phyloP scores from a whole-genome alignment of 2,797 vertebrate genomes.

The Hylomyscus alleni region DNA sequence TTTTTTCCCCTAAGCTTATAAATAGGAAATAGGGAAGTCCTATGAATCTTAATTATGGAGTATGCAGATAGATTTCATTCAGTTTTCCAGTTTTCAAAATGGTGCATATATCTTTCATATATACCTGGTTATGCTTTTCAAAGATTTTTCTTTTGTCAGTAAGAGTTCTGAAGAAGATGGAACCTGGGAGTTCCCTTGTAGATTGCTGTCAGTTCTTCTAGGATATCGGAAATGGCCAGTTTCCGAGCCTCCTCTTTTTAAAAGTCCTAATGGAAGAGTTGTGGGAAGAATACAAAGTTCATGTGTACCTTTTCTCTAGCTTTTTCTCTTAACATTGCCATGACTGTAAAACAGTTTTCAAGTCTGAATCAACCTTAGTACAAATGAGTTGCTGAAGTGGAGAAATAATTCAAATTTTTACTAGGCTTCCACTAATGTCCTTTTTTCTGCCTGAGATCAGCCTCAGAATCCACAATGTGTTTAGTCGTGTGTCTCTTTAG shows the following conservation, averaged over 20 bases:
- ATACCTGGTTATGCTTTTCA: neutral
- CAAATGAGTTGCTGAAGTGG: neutral
- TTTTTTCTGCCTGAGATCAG: neutral
- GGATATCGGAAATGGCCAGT: neutral
- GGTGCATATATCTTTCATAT: neutral
- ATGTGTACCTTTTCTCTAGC: neutral
- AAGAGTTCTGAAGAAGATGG: neutral
- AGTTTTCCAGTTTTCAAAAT: neutral
- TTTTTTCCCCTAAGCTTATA: slow-evolving; percentile 30
- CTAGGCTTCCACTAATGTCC: neutral
- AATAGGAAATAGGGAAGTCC: neutral
- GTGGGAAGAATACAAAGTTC: neutral
- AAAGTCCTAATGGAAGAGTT: slow-evolving; percentile 20
- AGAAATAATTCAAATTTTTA: slow-evolving; percentile 50
- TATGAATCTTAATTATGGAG: slow-evolving; percentile 17
- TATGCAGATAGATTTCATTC: slow-evolving; percentile 51
- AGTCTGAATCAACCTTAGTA: slow-evolving; percentile 44
- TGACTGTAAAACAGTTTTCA: neutral
- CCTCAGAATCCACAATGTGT: neutral
- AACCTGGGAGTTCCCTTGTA: neutral
- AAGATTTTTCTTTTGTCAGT: slow-evolving; percentile 22
- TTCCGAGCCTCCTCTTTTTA: neutral
- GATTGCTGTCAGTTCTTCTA: neutral
- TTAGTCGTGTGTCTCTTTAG: neutral
- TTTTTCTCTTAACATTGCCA: slow-evolving; percentile 12